phyloP scores from a whole-genome alignment of 2,113 vertebrate species.

The Seriola aureovittata region DNA sequence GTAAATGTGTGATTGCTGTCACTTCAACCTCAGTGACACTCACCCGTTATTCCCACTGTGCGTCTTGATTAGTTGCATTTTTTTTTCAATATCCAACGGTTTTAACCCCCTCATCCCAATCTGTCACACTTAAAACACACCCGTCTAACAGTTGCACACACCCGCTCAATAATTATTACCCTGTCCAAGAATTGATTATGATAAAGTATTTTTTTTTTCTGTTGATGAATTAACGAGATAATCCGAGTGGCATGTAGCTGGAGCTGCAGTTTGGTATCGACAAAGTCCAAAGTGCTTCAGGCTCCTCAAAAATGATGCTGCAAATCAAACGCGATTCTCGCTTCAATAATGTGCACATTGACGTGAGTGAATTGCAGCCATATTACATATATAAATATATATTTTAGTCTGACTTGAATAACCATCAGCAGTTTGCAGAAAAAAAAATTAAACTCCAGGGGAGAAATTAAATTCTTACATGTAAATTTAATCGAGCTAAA shows the following conservation, averaged over 20 bases:
- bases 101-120: conserved; percentile 87
- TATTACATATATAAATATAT: not conserved
- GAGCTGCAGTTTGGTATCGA: conserved; percentile 68
- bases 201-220: conserved; percentile 88
- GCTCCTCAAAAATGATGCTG: not conserved
- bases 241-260: conserved; percentile 93
- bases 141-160: conserved; percentile 90
- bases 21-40: conserved; percentile 67
- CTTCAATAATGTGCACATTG: not conserved
- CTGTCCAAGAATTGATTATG: conserved; percentile 93
- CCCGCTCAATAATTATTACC: conserved; percentile 94
- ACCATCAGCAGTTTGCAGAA: not conserved
- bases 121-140: conserved; percentile 88
- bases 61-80: conserved; percentile 76
- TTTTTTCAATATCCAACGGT: conserved; percentile 88
- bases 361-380: not conserved
- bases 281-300: conserved; percentile 7
- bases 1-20: conserved; percentile 61
- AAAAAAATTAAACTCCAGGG: not conserved
- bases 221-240: conserved; percentile 95
- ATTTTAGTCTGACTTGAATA: conserved; percentile 1
- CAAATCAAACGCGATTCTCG: not conserved
- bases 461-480: not conserved
- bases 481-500: not conserved
- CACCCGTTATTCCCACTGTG: conserved; percentile 68